Percentiles rank a stretch among this genome's conserved stretches.
These are phyloP conservation scores for Podarcis lilfordi DNA, from an alignment of 2,797 vertebrate genomes.

Conservation along the genomic window DNA sequence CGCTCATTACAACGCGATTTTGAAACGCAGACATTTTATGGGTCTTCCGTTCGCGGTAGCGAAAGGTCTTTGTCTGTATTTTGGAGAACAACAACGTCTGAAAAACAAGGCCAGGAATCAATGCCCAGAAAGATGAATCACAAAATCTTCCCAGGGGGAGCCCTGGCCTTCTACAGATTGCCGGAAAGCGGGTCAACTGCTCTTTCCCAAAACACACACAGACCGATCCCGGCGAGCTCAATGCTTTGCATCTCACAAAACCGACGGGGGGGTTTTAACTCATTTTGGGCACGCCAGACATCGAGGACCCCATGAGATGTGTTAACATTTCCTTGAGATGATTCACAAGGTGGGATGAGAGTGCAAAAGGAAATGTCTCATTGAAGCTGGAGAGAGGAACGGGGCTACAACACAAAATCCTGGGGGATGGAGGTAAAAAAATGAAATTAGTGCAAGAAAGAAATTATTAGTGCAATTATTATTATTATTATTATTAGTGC, in stretches of 20 bases:
- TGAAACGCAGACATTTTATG: slow-evolving; percentile 1
- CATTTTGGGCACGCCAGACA: neutral
- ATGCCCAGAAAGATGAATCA: neutral
- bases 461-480: no score
- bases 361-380: neutral
- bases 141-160: neutral
- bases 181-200: neutral
- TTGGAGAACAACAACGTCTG: slow-evolving; percentile 4
- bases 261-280: neutral
- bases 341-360: neutral
- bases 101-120: neutral
- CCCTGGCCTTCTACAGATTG: neutral
- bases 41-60: neutral
- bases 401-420: neutral
- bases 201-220: neutral
- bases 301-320: neutral
- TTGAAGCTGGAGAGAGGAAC: no score
- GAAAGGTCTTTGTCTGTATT: slow-evolving; percentile 14
- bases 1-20: neutral
- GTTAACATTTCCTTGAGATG: neutral
- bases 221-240: neutral
- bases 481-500: no score
- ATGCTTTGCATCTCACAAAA: neutral
- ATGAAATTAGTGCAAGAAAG: neutral
- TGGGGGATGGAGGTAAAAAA: neutral